phyloP scores from a whole-genome alignment of 2,797 vertebrate species.

The Stomatorhinus walkeri region DNA sequence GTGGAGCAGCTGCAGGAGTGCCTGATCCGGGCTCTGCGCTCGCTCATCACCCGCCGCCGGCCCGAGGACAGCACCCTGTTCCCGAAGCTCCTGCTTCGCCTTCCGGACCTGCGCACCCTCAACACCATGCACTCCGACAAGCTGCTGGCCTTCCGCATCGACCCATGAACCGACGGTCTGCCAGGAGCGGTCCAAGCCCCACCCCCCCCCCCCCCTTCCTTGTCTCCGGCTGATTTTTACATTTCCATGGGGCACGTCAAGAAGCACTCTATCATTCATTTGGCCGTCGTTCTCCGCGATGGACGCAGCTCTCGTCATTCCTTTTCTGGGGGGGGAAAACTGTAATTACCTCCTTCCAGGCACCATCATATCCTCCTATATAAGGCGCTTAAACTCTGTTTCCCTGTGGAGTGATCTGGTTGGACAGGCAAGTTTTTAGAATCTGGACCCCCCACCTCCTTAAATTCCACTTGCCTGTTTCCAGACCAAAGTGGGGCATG shows the following conservation, averaged over 20 bases:
- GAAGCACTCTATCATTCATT: not conserved
- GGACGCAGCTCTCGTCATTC: not conserved
- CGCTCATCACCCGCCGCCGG: constrained; percentile 53
- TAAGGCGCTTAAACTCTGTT: not conserved
- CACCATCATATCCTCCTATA: not conserved
- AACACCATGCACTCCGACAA: constrained; percentile 72
- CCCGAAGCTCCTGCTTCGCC: constrained; percentile 64
- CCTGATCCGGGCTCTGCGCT: constrained; percentile 62
- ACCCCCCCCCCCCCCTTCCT: too few relatives aligned
- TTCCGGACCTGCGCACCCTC: constrained; percentile 67
- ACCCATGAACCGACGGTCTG: constrained; percentile 47
- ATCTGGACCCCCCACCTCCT: not conserved
- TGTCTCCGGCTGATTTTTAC: not conserved
- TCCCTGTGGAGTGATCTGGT: not conserved
- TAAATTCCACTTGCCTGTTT: constrained; percentile 26
- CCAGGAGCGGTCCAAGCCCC: not conserved
- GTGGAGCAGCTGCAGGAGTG: constrained; percentile 71
- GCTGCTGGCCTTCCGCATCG: constrained; percentile 67
- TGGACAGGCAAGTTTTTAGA: not conserved
- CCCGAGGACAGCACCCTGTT: constrained; percentile 61
- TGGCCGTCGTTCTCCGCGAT: not conserved
- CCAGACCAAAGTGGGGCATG: constrained; percentile 48
- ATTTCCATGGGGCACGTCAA: not conserved
- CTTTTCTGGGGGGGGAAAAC: not conserved
- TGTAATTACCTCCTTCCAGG: not conserved